Base-by-base conservation (phyloP, 2,113 vertebrate genomes). In the Scopus umbretta region DNA sequence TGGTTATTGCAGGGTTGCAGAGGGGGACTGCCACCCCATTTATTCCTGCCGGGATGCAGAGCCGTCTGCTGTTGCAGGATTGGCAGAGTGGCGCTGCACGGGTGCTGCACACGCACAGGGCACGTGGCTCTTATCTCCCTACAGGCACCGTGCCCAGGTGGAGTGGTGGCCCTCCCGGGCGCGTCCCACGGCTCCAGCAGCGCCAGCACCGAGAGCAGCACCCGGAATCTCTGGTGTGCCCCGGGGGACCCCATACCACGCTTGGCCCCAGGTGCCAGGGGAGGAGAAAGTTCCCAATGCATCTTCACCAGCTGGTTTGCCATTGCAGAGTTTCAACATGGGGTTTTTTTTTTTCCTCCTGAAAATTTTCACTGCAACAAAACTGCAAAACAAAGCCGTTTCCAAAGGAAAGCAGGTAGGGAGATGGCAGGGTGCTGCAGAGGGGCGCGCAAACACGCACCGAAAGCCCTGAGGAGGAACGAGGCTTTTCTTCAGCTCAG, bases 71-170 rank as follows among this genome's bases (percentile, higher is more conserved):
- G n/a, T 36, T 25, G n/a, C 21, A 61, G 43, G 43, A 38, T 9
- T 40, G 34, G 8, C 1, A 1, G 26, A 50, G 13, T 2, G 13
- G 19, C 1, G 7, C n/a, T 55, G 19, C 0, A 0, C 16, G 55
- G 52, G 49, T 68, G 58, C 76, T 36, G 27, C 23, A 26, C 21
- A 4, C 40, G 65, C 32, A 10, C 5, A 3, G 16, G 61, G 27
- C 34, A 40, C 4, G 3, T 42, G 52, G 36, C 20, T 16, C 43
- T 87, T 61, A 72, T 59, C 73, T 59, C 73, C 6, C 1, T 6
- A 38, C 5, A 20, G 29, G 25, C 8, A 5, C 40, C 2, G 5
- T 73, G 58, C 23, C 62, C 32, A 19, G 42, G 36, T 1, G 0
- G 10, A 20, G 26, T 36, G 22, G 38, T 1, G 1, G n/a, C n/a